A percentile compares a stretch with the other conserved stretches of the same genome.
These are phyloP conservation scores for Cephus nigrinus DNA, from an alignment of 2,888 invertebrate genomes.

Conservation along the genomic window DNA sequence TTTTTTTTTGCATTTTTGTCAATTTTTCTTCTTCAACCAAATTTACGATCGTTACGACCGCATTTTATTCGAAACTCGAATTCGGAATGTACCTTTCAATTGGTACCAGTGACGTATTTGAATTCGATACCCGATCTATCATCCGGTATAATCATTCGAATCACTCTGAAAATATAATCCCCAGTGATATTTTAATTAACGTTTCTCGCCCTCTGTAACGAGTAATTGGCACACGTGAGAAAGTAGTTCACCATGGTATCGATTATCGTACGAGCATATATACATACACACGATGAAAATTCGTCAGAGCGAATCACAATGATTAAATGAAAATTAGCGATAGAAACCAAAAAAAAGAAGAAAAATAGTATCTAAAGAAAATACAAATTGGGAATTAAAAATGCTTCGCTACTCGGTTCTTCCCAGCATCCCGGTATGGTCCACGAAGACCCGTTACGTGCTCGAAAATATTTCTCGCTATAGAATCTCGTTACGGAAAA, in stretches of 20 bases:
- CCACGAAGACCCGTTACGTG: no score
- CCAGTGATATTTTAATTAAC: conserved; percentile 37
- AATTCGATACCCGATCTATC: neutral
- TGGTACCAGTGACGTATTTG: neutral
- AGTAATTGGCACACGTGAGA: conserved; percentile 23
- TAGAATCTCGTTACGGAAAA: no score
- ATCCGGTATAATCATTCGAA: conserved; percentile 26
- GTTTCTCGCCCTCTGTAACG: conserved; percentile 5
- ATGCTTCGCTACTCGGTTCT: neutral
- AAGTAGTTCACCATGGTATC: neutral
- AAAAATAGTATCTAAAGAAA: neutral
- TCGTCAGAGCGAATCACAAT: neutral
- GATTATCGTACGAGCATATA: neutral
- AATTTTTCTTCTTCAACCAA: neutral
- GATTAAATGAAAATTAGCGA: neutral
- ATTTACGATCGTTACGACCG: no score
- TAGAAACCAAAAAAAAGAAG: no score
- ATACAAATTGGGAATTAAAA: neutral
- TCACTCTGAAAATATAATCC: conserved; percentile 29
- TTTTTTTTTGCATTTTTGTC: neutral
- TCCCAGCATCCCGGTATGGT: neutral
- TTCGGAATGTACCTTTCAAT: neutral
- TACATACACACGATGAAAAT: neutral
- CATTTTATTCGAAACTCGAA: neutral
- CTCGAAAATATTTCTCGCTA: no score